Conservation (phyloP, 2,113 vertebrate species). For the Oryzias melastigma region DNA sequence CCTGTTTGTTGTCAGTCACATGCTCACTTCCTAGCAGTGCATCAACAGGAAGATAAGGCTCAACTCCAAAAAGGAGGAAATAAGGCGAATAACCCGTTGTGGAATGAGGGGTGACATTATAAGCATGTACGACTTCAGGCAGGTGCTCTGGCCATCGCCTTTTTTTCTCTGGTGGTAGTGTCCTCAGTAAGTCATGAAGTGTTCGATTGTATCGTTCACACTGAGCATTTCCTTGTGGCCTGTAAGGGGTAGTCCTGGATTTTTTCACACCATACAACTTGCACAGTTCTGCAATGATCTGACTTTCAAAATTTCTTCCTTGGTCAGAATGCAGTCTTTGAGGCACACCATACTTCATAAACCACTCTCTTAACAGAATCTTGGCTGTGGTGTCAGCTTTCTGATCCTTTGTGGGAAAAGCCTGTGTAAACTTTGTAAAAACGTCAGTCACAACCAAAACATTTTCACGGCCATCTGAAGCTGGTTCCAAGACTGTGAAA, state of each 20-base stretch:
- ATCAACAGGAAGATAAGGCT: conserved; percentile 2
- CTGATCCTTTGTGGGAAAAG: too few species aligned
- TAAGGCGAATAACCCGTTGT: conserved; percentile 1
- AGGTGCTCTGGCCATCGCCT: not conserved
- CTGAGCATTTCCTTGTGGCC: conserved; percentile 3
- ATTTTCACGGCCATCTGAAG: too few species aligned
- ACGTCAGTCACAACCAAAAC: too few species aligned
- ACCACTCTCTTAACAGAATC: not conserved
- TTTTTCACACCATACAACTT: conserved; percentile 6
- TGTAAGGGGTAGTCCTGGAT: not conserved
- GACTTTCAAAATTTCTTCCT: not conserved
- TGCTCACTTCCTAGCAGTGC: not conserved
- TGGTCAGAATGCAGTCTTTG: not conserved
- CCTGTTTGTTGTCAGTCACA: not conserved
- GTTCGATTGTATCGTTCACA: conserved; percentile 5
- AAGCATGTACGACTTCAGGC: not conserved
- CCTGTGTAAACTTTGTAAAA: too few species aligned
- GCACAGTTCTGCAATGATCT: not conserved
- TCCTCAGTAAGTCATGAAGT: conserved; percentile 9
- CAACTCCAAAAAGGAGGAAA: not conserved
- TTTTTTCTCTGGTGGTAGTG: not conserved
- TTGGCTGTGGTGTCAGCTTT: conserved; percentile 6
- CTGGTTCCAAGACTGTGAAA: too few species aligned
- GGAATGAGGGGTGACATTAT: not conserved
- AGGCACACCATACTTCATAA: too few species aligned